These are phyloP conservation scores for Otolemur garnettii DNA, from an alignment of 2,113 vertebrate species.

Conservation along the genomic window DNA sequence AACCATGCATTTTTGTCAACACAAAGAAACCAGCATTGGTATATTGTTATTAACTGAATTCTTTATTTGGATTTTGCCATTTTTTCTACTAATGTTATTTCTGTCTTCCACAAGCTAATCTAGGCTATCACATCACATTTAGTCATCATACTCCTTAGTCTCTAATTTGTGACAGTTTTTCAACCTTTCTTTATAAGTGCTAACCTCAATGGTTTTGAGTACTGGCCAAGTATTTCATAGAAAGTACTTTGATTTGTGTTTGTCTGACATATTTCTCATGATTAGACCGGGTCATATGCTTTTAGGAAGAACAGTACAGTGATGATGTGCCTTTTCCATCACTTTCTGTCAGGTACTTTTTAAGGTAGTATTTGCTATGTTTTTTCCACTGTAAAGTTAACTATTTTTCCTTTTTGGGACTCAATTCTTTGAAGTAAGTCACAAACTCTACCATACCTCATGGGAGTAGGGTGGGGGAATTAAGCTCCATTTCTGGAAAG, in stretches of 20 bases:
- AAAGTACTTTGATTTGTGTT: not conserved
- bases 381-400: not conserved
- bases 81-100: not conserved
- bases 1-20: not conserved
- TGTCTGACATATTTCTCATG: not conserved
- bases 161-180: not conserved
- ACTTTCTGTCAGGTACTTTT: not conserved
- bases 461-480: not conserved
- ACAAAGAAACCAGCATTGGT: not conserved
- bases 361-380: not conserved
- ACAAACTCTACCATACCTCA: not conserved
- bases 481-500: not conserved
- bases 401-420: not conserved
- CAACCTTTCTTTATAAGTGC: not conserved
- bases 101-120: not conserved
- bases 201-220: not conserved
- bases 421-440: not conserved
- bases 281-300: not conserved
- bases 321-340: not conserved
- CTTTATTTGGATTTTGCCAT: constrained; percentile 37
- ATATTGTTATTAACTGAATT: not conserved
- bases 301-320: not conserved
- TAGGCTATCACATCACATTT: not conserved
- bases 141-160: not conserved
- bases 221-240: not conserved